Base-by-base conservation (phyloP, 2,888 invertebrate genomes). In the Apotomis turbidana region DNA sequence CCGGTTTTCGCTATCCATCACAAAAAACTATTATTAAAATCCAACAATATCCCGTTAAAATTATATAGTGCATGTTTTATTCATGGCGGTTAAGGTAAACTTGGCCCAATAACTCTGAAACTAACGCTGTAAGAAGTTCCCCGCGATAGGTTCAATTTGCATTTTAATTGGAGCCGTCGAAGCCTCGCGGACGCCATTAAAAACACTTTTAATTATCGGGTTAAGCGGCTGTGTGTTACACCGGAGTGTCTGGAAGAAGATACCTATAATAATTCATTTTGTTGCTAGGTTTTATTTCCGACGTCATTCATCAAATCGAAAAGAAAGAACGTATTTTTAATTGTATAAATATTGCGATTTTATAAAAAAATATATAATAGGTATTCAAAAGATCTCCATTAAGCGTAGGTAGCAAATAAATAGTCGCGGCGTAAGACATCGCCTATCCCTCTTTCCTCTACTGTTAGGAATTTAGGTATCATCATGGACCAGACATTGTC, bases 161-260 rank as follows among this genome's bases (percentile, higher is more conserved):
- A 76, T 75, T 76, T 76, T 76, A 76, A 76, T 76, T 76, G 75
- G 74, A 74, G 68, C 73, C 74, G 70, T 76, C 71, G 76, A 74
- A 71, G 75, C 74, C 69, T 68, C 62, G 68, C 74, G 71, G 70
- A 61, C 73, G 74, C 74, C 64, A 75, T 76, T 76, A 77, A 74
- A 70, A 76, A 75, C 75, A 77, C 76, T 76, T 76, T 77, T 77
- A 75, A 76, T 77, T 76, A 77, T 76, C 74, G 73, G 52, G 64
- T 70, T 67, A 68, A 70, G 44, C 54, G 66, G 49, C 12, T 38
- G 62, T 15, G 13, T 10, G 38, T 70, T n/a, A 70, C 59, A 70
- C 70, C 52, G 70, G 1, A 36, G 58, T 63, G 70, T 64, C 63
- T 64, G 57, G 51, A 10, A n/a, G 5, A 36, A 52, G 52, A 27